Evolutionary conservation across 2,113 vertebrate genomes (phyloP), one percentile per base, ranked within the genome.

Genomic region (Albula goreensis): DNA sequence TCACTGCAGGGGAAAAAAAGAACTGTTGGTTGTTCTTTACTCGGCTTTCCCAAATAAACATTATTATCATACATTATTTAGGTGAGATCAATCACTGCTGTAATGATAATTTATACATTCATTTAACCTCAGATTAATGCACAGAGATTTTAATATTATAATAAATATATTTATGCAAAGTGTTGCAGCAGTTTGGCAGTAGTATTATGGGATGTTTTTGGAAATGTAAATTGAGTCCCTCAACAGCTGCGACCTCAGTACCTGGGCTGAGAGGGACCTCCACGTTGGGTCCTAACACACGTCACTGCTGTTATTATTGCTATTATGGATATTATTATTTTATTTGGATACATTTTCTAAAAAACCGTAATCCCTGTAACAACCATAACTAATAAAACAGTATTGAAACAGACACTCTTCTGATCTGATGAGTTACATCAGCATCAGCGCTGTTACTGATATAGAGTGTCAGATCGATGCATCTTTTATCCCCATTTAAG

Each of bases 91-190:
- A 31, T 77, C 19, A 88, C 41, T 70, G 13, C 80, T 50, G 49
- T 93, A 91, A 91, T 90, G 92, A 90, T 93, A 92, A 93, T 93
- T 92, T 91, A 92, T 93, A 90, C 88, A 86, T 90, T 90, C 86
- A 92, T 92, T 90, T 89, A 83, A 50, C 48, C 70, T 83, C 49
- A 74, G 60, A 70, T 70, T 74, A 66, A 25, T 83, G 70, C 70
- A 50, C 9, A 83, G 50, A 83, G 63, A 66, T 49, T 60, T 0
- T 25, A 49, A 83, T 50, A n/a, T 66, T 50, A 50, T 83, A 49
- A 74, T 83, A 50, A 83, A 63, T 66, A 25, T 83, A 3, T 13
- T 60, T 3, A 41, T 41, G 31, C 31, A 41, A 41, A 41, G 31
- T 3, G 17, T n/a, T 22, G 63, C 22, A 22, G 19, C 63, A n/a